Evolutionary conservation across 2,797 vertebrate genomes (phyloP).

Genomic region (Notoglanidium macrostoma): DNA sequence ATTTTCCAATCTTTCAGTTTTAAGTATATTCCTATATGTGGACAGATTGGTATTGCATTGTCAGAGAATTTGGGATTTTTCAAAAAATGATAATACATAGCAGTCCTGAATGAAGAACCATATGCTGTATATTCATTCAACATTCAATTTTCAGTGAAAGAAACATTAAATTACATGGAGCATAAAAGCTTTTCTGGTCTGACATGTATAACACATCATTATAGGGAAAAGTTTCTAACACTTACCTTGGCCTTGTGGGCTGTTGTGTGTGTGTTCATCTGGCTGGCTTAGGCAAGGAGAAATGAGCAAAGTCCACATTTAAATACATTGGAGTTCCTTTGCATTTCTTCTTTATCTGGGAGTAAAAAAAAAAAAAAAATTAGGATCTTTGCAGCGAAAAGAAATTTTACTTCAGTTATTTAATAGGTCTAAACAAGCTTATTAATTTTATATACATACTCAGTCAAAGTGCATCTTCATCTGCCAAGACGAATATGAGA

Average conservation of each 20-base stretch:
- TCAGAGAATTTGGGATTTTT: background rate
- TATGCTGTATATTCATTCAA: background rate
- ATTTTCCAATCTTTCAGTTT: background rate
- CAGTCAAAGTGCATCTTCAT: slow-evolving; percentile 15
- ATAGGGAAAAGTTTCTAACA: background rate
- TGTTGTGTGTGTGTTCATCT: slow-evolving; percentile 69
- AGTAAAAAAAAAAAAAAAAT: slow-evolving; percentile 22
- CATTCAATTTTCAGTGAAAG: background rate
- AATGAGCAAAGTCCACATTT: slow-evolving; percentile 62
- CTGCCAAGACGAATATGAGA: slow-evolving; percentile 22
- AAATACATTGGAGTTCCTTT: slow-evolving; percentile 62
- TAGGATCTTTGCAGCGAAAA: slow-evolving; percentile 16
- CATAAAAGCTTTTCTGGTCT: background rate
- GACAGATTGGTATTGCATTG: background rate
- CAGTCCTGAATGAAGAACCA: background rate
- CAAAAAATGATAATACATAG: background rate
- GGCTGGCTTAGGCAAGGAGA: slow-evolving; percentile 62
- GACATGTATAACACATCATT: background rate
- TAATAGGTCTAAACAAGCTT: background rate
- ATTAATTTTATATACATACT: background rate
- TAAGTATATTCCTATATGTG: background rate
- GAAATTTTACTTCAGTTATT: background rate
- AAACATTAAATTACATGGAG: background rate
- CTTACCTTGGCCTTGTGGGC: slow-evolving; percentile 68
- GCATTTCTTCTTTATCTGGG: slow-evolving; percentile 32